These are phyloP conservation scores for Dryobates pubescens DNA, from an alignment of 2,797 vertebrate species.

Conservation along the genomic window DNA sequence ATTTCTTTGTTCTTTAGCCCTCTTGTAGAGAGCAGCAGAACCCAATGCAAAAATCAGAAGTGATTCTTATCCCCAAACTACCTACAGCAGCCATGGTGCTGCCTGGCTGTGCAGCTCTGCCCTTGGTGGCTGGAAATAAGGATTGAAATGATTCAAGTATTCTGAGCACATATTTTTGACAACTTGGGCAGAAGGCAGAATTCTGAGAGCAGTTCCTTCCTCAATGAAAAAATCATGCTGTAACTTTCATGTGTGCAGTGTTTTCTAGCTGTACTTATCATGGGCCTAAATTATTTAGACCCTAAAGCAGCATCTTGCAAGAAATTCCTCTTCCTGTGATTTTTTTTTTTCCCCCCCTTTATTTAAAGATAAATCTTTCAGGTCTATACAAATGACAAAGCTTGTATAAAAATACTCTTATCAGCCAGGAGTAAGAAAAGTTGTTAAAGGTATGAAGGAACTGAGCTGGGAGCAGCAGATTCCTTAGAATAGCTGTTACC, in stretches of 20 bases:
- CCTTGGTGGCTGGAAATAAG: not conserved
- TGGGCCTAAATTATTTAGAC: slow-evolving; percentile 56
- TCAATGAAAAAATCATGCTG: not conserved
- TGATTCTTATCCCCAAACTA: not conserved
- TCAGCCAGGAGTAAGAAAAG: slow-evolving; percentile 37
- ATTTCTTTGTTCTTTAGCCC: slow-evolving; percentile 41
- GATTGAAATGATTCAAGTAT: not conserved
- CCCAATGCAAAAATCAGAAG: slow-evolving; percentile 36
- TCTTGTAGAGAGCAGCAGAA: slow-evolving; percentile 43
- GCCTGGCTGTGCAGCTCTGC: not conserved
- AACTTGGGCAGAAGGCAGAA: fast-evolving
- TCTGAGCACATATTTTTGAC: not conserved
- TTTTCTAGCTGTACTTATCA: slow-evolving; percentile 22
- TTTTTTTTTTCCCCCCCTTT: not conserved
- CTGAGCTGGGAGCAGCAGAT: slow-evolving; percentile 14
- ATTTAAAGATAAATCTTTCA: slow-evolving; percentile 32
- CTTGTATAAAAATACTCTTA: slow-evolving; percentile 17
- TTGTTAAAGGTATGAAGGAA: slow-evolving; percentile 44
- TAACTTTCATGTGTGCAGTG: not conserved
- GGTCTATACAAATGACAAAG: slow-evolving; percentile 30
- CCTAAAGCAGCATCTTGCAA: slow-evolving; percentile 27
- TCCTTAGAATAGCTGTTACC: slow-evolving; percentile 52
- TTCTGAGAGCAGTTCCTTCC: not conserved
- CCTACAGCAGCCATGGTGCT: not conserved
- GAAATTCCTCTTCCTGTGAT: slow-evolving; percentile 3